Evolutionary conservation across 2,888 invertebrate species (phyloP).

Genomic region (Orchestes rusci): DNA sequence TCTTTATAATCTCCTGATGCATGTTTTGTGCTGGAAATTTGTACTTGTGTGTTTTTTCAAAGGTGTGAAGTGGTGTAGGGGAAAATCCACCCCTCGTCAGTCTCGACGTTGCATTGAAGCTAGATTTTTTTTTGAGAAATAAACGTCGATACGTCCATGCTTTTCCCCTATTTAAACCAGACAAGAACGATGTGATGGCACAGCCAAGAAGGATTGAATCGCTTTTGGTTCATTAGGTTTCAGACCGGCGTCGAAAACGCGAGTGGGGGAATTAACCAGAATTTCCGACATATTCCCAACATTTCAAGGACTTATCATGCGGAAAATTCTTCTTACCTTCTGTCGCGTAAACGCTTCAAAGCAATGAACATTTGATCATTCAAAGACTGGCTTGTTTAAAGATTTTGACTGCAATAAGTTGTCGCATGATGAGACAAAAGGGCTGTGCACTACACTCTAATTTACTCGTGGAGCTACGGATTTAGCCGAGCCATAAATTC

Average conservation of each 20-base stretch:
- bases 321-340: slow-evolving; percentile 16
- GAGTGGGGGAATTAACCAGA: slow-evolving; percentile 21
- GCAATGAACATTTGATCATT: neutral
- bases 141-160: slow-evolving; percentile 5
- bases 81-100: too few species aligned
- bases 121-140: slow-evolving; percentile 3
- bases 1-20: too few species aligned
- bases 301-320: slow-evolving; percentile 15
- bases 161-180: slow-evolving; percentile 22
- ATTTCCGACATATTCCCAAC: slow-evolving; percentile 23
- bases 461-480: too few species aligned
- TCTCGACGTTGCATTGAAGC: too few species aligned
- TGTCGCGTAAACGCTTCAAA: slow-evolving; percentile 6
- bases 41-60: too few species aligned
- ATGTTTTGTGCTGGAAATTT: too few species aligned
- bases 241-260: slow-evolving; percentile 20
- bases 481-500: too few species aligned
- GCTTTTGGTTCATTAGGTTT: slow-evolving; percentile 26
- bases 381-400: too few species aligned
- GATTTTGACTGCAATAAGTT: too few species aligned
- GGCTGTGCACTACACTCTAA: too few species aligned
- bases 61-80: too few species aligned
- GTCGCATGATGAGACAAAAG: too few species aligned
- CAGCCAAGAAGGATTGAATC: slow-evolving; percentile 24
- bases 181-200: slow-evolving; percentile 21